Conservation (phyloP, 2,113 vertebrate species). For the Odocoileus hemionus region DNA sequence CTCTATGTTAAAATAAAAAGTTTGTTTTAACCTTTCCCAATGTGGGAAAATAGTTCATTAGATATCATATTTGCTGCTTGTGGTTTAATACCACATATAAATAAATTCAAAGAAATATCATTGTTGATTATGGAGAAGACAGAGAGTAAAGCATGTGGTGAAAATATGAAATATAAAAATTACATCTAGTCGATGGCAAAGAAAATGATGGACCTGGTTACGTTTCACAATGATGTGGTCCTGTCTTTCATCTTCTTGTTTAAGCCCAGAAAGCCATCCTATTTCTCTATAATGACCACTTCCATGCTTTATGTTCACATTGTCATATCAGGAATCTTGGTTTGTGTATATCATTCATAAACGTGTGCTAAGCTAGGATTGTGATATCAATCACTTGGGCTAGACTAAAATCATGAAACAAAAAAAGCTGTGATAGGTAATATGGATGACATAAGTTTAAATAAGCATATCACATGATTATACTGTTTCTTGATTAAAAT, state of each 20-base stretch:
- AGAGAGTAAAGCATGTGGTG: not conserved
- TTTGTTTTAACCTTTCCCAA: not conserved
- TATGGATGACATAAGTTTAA: not conserved
- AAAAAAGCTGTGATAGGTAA: not conserved
- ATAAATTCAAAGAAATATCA: not conserved
- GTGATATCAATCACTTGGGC: not conserved
- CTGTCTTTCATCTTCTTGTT: not conserved
- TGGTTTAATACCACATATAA: not conserved
- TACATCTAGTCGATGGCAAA: not conserved
- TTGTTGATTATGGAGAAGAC: not conserved
- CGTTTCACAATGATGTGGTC: not conserved
- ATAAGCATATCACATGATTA: not conserved
- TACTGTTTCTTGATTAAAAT: not conserved
- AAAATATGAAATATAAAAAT: not conserved
- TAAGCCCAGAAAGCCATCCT: not conserved
- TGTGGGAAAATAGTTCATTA: not conserved
- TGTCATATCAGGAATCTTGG: not conserved
- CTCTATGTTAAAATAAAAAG: not conserved
- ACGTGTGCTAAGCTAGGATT: not conserved
- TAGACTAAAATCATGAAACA: not conserved
- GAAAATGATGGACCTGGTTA: not conserved
- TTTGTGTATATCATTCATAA: not conserved
- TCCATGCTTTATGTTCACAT: not conserved
- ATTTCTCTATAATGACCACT: not conserved
- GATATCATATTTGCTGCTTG: not conserved